Percentiles rank a stretch among this genome's conserved stretches.
phyloP scores from a whole-genome alignment of 2,113 vertebrate species.

The Sphyrna mokarran region DNA sequence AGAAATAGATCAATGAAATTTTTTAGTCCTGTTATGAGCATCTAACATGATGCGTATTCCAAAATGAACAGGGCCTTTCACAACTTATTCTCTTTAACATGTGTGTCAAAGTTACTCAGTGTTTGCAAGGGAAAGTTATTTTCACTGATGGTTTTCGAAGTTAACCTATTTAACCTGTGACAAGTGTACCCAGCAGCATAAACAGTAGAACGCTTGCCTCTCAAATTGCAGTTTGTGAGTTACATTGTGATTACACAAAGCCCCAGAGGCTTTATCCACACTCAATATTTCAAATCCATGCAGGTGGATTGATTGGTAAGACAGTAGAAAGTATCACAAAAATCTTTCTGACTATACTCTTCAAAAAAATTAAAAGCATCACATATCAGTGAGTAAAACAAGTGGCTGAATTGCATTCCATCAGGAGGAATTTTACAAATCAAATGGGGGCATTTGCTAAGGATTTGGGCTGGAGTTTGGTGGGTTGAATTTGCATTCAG shows the following conservation, averaged over 20 bases:
- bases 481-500: background rate
- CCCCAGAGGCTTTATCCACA: background rate
- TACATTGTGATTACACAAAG: background rate
- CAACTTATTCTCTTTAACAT: conserved; percentile 11
- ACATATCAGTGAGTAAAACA: background rate
- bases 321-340: background rate
- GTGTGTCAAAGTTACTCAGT: conserved; percentile 18
- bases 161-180: conserved; percentile 30
- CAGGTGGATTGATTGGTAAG: background rate
- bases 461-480: background rate
- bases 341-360: background rate
- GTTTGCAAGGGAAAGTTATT: conserved; percentile 20
- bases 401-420: background rate
- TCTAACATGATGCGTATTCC: background rate
- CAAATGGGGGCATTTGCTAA: background rate
- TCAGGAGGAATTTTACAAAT: background rate
- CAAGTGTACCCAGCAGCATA: conserved; percentile 1
- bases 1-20: background rate
- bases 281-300: background rate
- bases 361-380: background rate
- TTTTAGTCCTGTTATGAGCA: background rate
- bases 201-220: background rate
- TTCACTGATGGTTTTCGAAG: conserved; percentile 14
- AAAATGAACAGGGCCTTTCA: conserved; percentile 27
- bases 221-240: background rate